Evolutionary conservation across 1,140 invertebrate species (phyloP), one percentile per base, ranked within the genome.

Genomic region (Trichonephila inaurata): DNA sequence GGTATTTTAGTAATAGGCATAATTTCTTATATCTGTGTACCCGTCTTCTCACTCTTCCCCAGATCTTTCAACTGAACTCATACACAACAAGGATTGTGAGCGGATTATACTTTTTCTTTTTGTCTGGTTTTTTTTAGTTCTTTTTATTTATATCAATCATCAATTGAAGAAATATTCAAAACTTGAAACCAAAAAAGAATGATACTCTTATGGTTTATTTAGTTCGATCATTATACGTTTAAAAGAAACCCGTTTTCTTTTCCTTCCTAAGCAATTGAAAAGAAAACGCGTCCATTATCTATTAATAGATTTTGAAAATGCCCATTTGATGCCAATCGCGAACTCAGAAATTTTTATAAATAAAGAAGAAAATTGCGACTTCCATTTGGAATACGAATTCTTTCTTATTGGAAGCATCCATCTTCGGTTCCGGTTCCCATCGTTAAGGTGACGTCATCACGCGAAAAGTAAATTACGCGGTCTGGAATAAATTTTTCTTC

Each of bases 341-440:
- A 18, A 16, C n/a, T 28, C 4, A 24, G 24, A 10, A 72, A 28
- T 14, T 28, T 72, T 72, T 12, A 16, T 28, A 72, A 72, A 28
- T 16, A 72, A 72, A 33, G 24, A 72, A 72, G 69, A 72, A 72
- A 72, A 72, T 66, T 1, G n/a, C 24, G 33, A 72, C 66, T 72
- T 72, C 24, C 14, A 28, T 72, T 72, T 24, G 69, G 24, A 72
- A 72, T 72, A 24, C 28, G 69, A 72, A 72, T 28, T 33, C 69
- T 72, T 72, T 72, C 69, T 24, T 24, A 72, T 72, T 72, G 69
- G n/a, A 72, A 33, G 28, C 69, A 72, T 72, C 69, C 64, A 66
- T 66, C 64, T 66, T 66, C 21, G 7, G 64, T 66, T 51, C 64
- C 21, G 64, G n/a, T n/a, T 66, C 64, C 7, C 64, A n/a, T 66